Percentiles rank a stretch among this genome's conserved stretches.
Conservation (phyloP, 2,797 vertebrate species). For the Pygocentrus nattereri region DNA sequence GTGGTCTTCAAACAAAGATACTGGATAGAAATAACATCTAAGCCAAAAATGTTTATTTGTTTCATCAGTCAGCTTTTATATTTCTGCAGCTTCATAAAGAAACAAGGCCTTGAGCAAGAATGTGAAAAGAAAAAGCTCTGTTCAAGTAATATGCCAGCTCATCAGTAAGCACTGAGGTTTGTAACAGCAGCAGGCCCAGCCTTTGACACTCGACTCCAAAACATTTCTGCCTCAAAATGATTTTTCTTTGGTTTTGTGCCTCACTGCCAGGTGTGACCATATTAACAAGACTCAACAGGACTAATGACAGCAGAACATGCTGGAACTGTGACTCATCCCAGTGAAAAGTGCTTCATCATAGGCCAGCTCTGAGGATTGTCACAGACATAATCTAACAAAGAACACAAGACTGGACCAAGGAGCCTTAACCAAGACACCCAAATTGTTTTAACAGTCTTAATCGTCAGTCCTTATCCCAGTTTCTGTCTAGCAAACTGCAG, state of each 20-base stretch:
- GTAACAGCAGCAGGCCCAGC: background rate
- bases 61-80: background rate
- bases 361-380: background rate
- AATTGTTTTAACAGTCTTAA: background rate
- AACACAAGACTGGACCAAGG: background rate
- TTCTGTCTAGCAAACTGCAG: background rate
- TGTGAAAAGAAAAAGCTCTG: background rate
- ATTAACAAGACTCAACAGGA: slow-evolving; percentile 17
- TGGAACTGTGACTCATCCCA: background rate
- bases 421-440: background rate
- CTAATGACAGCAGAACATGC: background rate
- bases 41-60: background rate
- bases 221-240: background rate
- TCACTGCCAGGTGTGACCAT: background rate
- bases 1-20: background rate
- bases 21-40: background rate
- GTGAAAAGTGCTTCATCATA: slow-evolving; percentile 6
- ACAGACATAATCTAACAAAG: background rate
- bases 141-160: background rate
- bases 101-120: background rate
- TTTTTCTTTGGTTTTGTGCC: background rate
- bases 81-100: background rate
- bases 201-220: background rate
- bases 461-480: background rate
- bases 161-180: background rate